phyloP scores from a whole-genome alignment of 2,888 invertebrate species.

The Melipona beecheii region DNA sequence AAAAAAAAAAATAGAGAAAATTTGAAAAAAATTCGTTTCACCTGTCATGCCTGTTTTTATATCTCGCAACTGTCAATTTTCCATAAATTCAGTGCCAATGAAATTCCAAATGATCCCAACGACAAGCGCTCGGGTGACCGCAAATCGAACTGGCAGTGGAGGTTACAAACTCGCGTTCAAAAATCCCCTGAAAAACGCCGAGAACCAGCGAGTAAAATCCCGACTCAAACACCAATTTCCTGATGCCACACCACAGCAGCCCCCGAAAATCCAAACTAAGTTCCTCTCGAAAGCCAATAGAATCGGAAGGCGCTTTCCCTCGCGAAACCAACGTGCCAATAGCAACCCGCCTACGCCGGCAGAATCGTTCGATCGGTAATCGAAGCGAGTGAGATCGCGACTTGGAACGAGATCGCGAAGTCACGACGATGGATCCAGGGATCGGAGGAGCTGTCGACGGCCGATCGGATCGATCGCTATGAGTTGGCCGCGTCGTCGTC shows the following conservation, averaged over 20 bases:
- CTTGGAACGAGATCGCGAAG: neutral
- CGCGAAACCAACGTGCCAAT: neutral
- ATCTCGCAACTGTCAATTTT: no score
- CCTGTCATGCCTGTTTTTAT: no score
- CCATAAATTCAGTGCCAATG: no score
- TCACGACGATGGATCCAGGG: neutral
- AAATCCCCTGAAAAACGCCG: no score
- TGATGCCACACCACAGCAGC: neutral
- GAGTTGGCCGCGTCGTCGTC: neutral
- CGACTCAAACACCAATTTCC: neutral
- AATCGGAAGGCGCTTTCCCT: neutral
- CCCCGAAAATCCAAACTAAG: neutral
- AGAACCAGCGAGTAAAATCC: no score
- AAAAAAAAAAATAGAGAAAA: no score
- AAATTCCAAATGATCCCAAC: no score
- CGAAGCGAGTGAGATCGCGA: no score
- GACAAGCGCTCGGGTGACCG: no score
- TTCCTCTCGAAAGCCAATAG: neutral
- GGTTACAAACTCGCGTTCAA: no score
- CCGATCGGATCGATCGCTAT: conserved; percentile 6
- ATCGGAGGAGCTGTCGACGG: neutral
- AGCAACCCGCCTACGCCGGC: neutral
- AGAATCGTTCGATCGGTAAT: neutral
- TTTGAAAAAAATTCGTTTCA: no score
- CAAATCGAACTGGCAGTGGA: no score